These are phyloP conservation scores for Neria commutata DNA, from an alignment of 2,888 invertebrate species.

Conservation along the genomic window DNA sequence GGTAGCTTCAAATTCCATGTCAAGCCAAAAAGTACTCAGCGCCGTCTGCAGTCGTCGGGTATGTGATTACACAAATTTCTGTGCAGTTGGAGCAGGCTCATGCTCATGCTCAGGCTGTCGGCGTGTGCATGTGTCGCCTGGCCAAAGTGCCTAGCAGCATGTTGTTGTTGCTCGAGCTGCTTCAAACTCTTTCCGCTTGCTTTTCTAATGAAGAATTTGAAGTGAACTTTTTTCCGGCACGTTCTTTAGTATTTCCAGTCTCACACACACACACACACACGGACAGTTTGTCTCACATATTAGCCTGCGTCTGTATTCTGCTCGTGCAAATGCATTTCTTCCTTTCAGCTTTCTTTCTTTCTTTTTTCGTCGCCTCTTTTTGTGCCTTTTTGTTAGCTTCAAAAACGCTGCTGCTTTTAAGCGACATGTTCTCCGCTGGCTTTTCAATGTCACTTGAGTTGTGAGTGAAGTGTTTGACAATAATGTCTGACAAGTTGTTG, in stretches of 20 bases:
- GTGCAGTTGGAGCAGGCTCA: neutral
- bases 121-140: neutral
- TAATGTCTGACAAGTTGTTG: slow-evolving; percentile 27
- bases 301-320: neutral
- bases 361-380: no score
- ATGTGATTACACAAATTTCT: slow-evolving; percentile 2
- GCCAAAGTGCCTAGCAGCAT: neutral
- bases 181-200: neutral
- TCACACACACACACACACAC: no score
- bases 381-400: neutral
- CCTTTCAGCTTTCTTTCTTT: neutral
- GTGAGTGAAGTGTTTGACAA: slow-evolving; percentile 27
- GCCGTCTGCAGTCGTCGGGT: no score
- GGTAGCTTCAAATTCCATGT: neutral
- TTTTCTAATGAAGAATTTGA: slow-evolving; percentile 1
- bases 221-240: neutral
- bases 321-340: neutral
- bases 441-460: slow-evolving; percentile 29
- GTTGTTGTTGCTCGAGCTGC: neutral
- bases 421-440: slow-evolving; percentile 15
- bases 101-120: neutral
- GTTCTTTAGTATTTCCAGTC: neutral
- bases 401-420: neutral
- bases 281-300: no score
- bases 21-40: slow-evolving; percentile 6